Conservation (phyloP, 1,140 invertebrate species). For the Drosophila littoralis region DNA sequence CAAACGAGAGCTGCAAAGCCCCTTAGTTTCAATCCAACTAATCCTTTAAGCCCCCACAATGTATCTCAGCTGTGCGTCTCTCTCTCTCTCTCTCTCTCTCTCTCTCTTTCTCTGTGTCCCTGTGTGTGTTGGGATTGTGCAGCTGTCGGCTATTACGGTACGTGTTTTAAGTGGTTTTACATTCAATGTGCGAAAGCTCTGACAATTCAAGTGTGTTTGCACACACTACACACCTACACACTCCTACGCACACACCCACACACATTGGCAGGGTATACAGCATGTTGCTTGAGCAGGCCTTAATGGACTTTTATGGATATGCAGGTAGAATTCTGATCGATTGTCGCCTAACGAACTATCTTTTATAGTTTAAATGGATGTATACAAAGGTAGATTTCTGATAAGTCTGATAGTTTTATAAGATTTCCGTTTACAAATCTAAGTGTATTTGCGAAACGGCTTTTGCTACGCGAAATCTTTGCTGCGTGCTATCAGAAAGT, state of each 20-base stretch:
- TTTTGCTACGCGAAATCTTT: background rate
- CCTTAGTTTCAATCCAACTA: conserved; percentile 37
- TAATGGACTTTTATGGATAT: background rate
- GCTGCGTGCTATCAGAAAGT: background rate
- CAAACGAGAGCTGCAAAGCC: conserved; percentile 20
- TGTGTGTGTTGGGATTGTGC: background rate
- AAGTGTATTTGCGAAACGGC: background rate
- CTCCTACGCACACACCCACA: background rate
- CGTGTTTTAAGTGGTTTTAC: conserved; percentile 27
- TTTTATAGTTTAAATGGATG: no score
- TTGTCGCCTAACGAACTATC: no score
- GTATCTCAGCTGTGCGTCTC: background rate
- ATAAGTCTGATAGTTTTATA: no score
- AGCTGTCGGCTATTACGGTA: conserved; percentile 13
- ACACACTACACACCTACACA: conserved; percentile 13
- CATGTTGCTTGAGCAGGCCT: background rate
- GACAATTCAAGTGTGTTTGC: conserved; percentile 7
- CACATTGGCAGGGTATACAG: no score
- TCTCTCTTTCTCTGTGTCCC: background rate
- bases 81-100: background rate
- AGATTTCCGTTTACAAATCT: background rate
- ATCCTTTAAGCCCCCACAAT: conserved; percentile 23
- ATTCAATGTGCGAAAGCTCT: conserved; percentile 20
- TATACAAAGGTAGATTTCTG: no score
- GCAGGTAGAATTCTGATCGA: no score